Percentiles rank a stretch among this genome's conserved stretches.
Evolutionary conservation across 1,140 invertebrate species (phyloP).

Genomic region (Aphelinus certus): DNA sequence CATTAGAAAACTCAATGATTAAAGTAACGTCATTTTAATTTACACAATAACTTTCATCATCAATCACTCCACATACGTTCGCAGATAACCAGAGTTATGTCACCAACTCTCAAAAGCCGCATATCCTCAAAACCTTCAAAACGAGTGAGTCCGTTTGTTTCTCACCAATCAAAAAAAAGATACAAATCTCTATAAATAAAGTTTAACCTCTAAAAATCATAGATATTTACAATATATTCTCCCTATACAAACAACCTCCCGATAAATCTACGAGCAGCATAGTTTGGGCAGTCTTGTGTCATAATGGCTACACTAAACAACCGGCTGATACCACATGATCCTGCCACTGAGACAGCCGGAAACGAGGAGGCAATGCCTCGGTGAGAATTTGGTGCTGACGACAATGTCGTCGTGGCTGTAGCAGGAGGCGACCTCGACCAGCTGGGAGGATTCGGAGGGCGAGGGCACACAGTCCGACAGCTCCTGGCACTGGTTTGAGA

Average conservation of each 20-base stretch:
- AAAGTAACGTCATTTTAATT: no score
- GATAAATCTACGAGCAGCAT: constrained; percentile 29
- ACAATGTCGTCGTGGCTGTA: constrained; percentile 84
- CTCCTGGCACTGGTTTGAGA: constrained; percentile 82
- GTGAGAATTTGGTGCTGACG: constrained; percentile 92
- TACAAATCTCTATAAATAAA: constrained; percentile 35
- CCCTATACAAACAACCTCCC: neutral
- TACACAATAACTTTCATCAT: no score
- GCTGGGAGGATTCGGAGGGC: constrained; percentile 62
- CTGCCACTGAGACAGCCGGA: constrained; percentile 88
- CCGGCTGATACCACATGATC: constrained; percentile 90
- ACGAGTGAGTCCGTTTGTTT: no score
- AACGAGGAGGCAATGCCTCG: constrained; percentile 83
- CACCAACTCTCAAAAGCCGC: no score
- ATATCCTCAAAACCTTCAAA: no score
- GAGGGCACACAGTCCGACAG: constrained; percentile 75
- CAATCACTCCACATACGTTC: no score
- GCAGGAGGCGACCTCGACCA: constrained; percentile 75
- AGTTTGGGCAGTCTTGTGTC: constrained; percentile 9
- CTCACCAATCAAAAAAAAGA: constrained; percentile 19
- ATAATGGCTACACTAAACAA: constrained; percentile 58
- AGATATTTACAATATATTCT: constrained; percentile 34
- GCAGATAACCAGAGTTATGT: no score
- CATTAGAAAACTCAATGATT: no score
- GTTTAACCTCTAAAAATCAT: constrained; percentile 35